These are phyloP conservation scores for Ginglymostoma cirratum DNA, from an alignment of 2,113 vertebrate genomes.

Conservation along the genomic window DNA sequence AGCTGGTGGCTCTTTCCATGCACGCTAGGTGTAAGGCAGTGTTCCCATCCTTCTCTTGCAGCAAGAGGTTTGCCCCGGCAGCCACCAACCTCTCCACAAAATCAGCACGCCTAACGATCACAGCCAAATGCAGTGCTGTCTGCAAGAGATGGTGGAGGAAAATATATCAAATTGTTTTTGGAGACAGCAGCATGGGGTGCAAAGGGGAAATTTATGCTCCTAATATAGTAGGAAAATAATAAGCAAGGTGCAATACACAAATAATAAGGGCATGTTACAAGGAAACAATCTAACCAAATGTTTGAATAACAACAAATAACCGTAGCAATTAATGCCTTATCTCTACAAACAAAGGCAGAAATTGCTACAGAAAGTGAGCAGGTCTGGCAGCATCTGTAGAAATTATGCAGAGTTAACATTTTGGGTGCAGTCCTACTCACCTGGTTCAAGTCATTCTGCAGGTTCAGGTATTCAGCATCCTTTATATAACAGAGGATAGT, in stretches of 20 bases:
- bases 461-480: slow-evolving; percentile 58
- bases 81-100: slow-evolving; percentile 51
- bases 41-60: slow-evolving; percentile 61
- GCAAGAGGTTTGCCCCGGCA: slow-evolving; percentile 48
- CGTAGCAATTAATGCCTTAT: too few relatives aligned
- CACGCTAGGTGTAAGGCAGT: slow-evolving; percentile 64
- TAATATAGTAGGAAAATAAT: neutral
- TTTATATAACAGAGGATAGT: slow-evolving; percentile 54
- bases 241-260: neutral
- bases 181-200: neutral
- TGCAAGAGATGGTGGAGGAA: slow-evolving; percentile 39
- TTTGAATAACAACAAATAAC: neutral
- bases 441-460: slow-evolving; percentile 70
- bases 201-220: neutral
- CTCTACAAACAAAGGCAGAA: neutral
- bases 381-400: too few relatives aligned
- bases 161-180: neutral
- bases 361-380: too few relatives aligned
- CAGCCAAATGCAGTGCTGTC: slow-evolving; percentile 66
- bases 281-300: neutral
- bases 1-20: slow-evolving; percentile 48
- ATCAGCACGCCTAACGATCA: slow-evolving; percentile 57
- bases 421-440: slow-evolving; percentile 43
- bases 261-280: neutral
- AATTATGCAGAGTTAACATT: too few relatives aligned